A percentile compares a stretch with the other conserved stretches of the same genome.
These are phyloP conservation scores for Blastomussa wellsi DNA, from an alignment of 92 coral and sea anemone genomes.

Conservation along the genomic window DNA sequence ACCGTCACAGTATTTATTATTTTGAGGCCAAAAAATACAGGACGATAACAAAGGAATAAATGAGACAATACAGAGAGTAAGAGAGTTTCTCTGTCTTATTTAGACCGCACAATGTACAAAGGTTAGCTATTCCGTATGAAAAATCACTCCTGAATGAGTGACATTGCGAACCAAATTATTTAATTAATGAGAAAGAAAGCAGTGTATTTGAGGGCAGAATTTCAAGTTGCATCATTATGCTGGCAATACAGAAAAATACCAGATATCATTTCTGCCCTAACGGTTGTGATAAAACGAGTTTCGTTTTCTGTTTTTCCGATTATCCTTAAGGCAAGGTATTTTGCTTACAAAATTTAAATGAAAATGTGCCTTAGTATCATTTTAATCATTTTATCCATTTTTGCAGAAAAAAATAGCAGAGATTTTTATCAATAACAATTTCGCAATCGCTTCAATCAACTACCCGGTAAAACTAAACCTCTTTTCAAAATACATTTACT, in stretches of 20 bases:
- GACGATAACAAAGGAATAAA: not conserved
- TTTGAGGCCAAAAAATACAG: not conserved
- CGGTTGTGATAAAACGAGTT: conserved; percentile 1
- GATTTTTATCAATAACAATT: not conserved
- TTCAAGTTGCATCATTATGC: not conserved
- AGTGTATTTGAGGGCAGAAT: not conserved
- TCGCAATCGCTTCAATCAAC: not conserved
- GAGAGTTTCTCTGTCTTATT: not conserved
- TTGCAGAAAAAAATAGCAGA: not conserved
- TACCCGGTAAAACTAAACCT: not conserved
- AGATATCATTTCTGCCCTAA: not conserved
- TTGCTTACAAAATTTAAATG: not conserved
- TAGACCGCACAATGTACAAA: not conserved
- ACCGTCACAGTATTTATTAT: not conserved
- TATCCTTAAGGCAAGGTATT: not conserved
- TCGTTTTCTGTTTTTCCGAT: not conserved
- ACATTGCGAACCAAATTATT: not conserved
- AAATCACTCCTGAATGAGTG: not conserved
- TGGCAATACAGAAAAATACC: not conserved
- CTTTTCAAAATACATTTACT: not conserved
- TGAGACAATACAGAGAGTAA: not conserved
- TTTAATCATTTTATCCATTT: not conserved
- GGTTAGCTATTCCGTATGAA: not conserved
- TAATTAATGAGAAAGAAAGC: conserved; percentile 5
- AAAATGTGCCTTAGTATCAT: not conserved